Evolutionary conservation across 2,113 vertebrate genomes (phyloP), one percentile per base, ranked within the genome.

Genomic region (Nicator chloris): DNA sequence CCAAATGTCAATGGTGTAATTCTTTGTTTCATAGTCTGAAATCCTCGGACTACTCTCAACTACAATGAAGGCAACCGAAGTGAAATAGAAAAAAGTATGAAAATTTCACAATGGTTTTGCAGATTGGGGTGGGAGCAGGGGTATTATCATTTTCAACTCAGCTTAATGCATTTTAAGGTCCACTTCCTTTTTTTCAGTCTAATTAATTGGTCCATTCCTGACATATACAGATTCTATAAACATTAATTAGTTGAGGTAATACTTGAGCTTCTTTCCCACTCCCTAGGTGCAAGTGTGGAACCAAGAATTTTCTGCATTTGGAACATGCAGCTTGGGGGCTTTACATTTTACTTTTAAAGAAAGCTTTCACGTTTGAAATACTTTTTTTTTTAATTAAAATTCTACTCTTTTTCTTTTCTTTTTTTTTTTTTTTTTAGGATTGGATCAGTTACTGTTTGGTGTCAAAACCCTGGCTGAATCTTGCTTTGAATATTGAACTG

Each of bases 1-100:
- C 61, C 57, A 96, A 95, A 95, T 96, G 91, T 93, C 95, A 96
- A 3, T 91, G 70, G 73, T 77, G 78, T 95, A 96, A 96, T 93
- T 95, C 89, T 92, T 91, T 91, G 70, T 93, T 95, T 91, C 93
- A 91, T 66, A 82, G 57, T 70, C 70, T 76, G 84, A 87, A 87
- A 95, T 96, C 51, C 37, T 85, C 64, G 49, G 69, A 53, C 57
- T 77, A 81, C 59, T 88, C 59, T 88, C 88, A 94, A 64, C 71
- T 90, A 64, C 73, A 88, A 73, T 83, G 86, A 90, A 90, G 80
- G 68, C 39, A 93, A 83, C 51, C n/a, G 68, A 80, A 83, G 71
- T 35, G 50, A 93, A 86, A 86, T 50, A 72, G 65, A 80, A 89
- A 92, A 93, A 73, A 60, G 40, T 23, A 40, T 24, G 21, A 82